phyloP scores from a whole-genome alignment of 2,113 vertebrate species.

The Zapus hudsonius region DNA sequence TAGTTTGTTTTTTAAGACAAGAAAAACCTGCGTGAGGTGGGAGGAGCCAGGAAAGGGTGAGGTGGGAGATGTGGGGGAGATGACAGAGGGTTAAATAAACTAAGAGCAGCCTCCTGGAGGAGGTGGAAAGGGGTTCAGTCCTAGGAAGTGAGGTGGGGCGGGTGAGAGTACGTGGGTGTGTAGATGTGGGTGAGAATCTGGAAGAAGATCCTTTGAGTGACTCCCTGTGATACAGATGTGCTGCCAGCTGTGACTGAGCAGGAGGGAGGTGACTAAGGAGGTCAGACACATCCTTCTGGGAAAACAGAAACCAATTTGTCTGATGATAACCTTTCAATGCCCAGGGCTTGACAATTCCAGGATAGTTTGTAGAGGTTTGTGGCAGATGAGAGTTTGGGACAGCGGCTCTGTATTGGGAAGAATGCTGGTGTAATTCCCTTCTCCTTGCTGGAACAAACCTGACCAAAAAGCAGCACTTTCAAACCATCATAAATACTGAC shows the following conservation, averaged over 20 bases:
- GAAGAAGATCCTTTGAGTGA: not conserved
- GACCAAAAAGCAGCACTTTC: too few species aligned
- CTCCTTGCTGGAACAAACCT: too few species aligned
- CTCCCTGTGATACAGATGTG: not conserved
- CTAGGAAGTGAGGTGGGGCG: not conserved
- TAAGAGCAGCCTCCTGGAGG: not conserved
- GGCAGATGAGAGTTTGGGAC: too few species aligned
- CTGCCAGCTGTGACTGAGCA: not conserved
- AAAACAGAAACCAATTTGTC: not conserved
- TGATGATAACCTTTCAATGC: not conserved
- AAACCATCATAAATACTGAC: too few species aligned
- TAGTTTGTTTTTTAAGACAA: not conserved
- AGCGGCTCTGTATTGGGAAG: too few species aligned
- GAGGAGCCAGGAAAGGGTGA: not conserved
- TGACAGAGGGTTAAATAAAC: too few species aligned
- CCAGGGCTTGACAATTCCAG: not conserved
- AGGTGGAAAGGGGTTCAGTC: not conserved
- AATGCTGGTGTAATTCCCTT: too few species aligned
- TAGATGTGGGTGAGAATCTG: not conserved
- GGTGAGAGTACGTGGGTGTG: rapidly evolving
- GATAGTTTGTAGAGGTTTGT: too few species aligned
- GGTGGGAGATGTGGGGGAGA: not conserved
- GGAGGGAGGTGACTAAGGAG: not conserved
- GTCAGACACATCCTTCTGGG: not conserved
- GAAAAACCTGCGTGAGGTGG: not conserved